Conservation (phyloP, 2,888 invertebrate genomes). For the Microdon myrmicae region DNA sequence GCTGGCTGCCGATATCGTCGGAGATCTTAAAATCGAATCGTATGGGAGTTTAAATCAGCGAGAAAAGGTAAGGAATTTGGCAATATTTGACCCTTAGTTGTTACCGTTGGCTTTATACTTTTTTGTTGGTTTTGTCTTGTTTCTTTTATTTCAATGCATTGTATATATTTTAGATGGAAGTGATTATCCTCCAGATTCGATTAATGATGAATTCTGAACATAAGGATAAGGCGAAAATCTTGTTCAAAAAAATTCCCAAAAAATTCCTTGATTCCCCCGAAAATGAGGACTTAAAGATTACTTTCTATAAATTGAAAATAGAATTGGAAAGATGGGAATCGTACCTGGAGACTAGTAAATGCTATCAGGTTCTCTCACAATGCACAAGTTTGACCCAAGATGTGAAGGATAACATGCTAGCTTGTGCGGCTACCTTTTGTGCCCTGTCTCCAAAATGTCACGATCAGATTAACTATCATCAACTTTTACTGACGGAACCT, state of each 20-base stretch:
- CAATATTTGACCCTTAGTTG: neutral
- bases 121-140: neutral
- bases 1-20: conserved; percentile 90
- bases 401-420: conserved; percentile 73
- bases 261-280: conserved; percentile 86
- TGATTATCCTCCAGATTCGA: conserved; percentile 95
- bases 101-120: neutral
- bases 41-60: conserved; percentile 95
- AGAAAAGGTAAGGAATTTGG: conserved; percentile 73
- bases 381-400: conserved; percentile 77
- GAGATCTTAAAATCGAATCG: conserved; percentile 87
- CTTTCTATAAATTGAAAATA: conserved; percentile 78
- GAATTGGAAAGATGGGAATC: conserved; percentile 87
- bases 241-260: conserved; percentile 93
- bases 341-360: conserved; percentile 89
- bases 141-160: neutral
- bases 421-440: conserved; percentile 87
- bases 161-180: conserved; percentile 73
- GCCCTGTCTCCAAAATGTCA: conserved; percentile 91
- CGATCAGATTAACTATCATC: conserved; percentile 92
- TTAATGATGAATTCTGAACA: conserved; percentile 91
- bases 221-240: conserved; percentile 92
- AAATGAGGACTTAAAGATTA: conserved; percentile 67
- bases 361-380: conserved; percentile 87
- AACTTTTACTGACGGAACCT: conserved; percentile 85